phyloP scores from a whole-genome alignment of 35 echinoderm and acorn worm species.

The Heliocidaris tuberculata region DNA sequence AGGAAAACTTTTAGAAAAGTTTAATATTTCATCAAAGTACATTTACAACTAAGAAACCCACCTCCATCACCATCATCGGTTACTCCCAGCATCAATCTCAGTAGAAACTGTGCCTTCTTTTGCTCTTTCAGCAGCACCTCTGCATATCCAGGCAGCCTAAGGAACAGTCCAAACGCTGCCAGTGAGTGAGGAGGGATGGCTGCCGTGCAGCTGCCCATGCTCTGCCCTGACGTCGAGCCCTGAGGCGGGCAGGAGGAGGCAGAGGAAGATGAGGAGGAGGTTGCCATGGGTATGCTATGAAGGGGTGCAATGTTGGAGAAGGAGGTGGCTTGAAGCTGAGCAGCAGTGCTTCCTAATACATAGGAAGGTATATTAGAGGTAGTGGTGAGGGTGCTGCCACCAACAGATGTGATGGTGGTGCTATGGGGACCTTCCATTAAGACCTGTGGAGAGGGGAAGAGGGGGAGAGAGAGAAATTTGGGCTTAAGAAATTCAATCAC shows the following conservation, averaged over 20 bases:
- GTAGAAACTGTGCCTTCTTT: conserved; percentile 93
- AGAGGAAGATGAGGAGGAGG: not conserved
- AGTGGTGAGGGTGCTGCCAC: conserved; percentile 39
- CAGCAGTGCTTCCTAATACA: not conserved
- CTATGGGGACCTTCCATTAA: conserved; percentile 27
- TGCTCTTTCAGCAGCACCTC: conserved; percentile 89
- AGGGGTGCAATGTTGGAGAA: not conserved
- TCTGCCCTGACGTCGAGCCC: not conserved
- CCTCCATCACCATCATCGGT: conserved; percentile 98
- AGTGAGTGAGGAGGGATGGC: conserved; percentile 96
- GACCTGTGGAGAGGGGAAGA: not conserved
- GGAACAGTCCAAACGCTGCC: conserved; percentile 91
- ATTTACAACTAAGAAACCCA: no score
- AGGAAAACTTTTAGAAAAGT: no score
- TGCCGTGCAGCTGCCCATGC: conserved; percentile 46
- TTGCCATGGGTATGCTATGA: not conserved
- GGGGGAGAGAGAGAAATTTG: not conserved
- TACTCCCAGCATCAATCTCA: conserved; percentile 86
- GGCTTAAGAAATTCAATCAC: not conserved
- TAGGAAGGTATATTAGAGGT: conserved; percentile 20
- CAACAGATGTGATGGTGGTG: conserved; percentile 26
- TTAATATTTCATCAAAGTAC: no score
- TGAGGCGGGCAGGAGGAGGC: conserved; percentile 33
- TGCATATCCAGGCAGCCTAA: conserved; percentile 92
- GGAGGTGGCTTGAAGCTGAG: conserved; percentile 1